Evolutionary conservation across 2,888 invertebrate genomes (phyloP), one percentile per base, ranked within the genome.

Genomic region (Aspidapion aeneum): DNA sequence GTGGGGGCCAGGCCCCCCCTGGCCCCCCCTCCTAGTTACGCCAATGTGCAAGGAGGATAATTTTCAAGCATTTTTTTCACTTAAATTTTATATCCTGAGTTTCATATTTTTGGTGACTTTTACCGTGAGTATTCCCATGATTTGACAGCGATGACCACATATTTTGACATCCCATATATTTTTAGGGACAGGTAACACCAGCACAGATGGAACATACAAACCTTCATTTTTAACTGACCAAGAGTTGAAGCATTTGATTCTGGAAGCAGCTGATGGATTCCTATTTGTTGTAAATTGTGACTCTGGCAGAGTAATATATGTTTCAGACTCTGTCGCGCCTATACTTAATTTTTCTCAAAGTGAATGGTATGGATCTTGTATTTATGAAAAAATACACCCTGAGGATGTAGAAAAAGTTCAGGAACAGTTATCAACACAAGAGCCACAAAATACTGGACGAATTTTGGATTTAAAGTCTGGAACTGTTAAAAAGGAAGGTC

Each of bases 261-360:
- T 99, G 69, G 99, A 99, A 85, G 98, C 99, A 35, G 98, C 99
- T 16, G 99, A 99, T 83, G 99, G 99, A 1, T 99, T 99, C 82
- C 85, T 99, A 61, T 94, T 94, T 80, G 96, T 97, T 55, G 93
- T 96, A 52, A 95, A 96, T 75, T 99, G 98, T 82, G 98, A 99
- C 81, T 93, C 94, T 12, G 98, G 98, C 1, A 86, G 96, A 73
- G 89, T 99, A 67, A 96, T 99, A 75, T 99, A 99, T 78, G 98
- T 98, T 58, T 97, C 98, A 58, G 99, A 99, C 83, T 98, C 98
- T 51, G 94, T 99, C 74, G 93, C 96, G 61, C 98, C 98, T 18
- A 98, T 99, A 57, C 86, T 99, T 62, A 97, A 98, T 81, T 95
- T 97, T 77, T 90, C 96, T 21, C 98, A 97, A 87, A 93, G 91